Percentiles rank a stretch among this genome's conserved stretches.
These are phyloP conservation scores for Ptychobarbus kaznakovi DNA, from an alignment of 2,797 vertebrate species.

Conservation along the genomic window DNA sequence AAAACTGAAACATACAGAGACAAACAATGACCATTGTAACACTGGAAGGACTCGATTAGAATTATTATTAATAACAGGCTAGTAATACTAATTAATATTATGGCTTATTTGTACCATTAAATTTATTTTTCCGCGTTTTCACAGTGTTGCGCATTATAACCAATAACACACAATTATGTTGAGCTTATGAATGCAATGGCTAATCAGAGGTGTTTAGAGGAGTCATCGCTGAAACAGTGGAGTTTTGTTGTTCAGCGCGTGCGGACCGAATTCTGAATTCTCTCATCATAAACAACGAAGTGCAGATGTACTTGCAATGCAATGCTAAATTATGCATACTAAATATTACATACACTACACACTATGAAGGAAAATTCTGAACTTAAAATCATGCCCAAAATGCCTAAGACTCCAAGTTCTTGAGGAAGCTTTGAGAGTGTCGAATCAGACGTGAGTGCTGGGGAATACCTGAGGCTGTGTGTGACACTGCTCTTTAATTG, in stretches of 20 bases:
- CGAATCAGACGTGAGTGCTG: neutral
- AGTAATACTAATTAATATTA: neutral
- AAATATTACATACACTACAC: neutral
- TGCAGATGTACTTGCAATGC: neutral
- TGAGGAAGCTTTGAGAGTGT: slow-evolving; percentile 1
- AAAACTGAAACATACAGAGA: neutral
- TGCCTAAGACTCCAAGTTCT: neutral
- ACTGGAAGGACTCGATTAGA: neutral
- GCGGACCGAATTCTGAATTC: neutral
- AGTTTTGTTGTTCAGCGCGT: neutral
- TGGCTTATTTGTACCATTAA: neutral
- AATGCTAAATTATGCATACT: neutral
- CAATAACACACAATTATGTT: neutral
- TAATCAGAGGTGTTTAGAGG: neutral
- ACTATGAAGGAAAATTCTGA: neutral
- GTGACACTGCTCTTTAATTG: slow-evolving; percentile 68
- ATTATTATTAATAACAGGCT: neutral
- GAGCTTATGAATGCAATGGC: neutral
- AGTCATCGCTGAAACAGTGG: neutral
- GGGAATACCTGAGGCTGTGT: slow-evolving; percentile 34
- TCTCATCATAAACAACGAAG: neutral
- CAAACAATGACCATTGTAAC: neutral
- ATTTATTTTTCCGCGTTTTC: neutral
- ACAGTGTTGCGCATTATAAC: neutral
- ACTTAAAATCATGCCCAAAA: slow-evolving; percentile 7